These are phyloP conservation scores for Phyllopteryx taeniolatus DNA, from an alignment of 2,113 vertebrate species.

Conservation along the genomic window DNA sequence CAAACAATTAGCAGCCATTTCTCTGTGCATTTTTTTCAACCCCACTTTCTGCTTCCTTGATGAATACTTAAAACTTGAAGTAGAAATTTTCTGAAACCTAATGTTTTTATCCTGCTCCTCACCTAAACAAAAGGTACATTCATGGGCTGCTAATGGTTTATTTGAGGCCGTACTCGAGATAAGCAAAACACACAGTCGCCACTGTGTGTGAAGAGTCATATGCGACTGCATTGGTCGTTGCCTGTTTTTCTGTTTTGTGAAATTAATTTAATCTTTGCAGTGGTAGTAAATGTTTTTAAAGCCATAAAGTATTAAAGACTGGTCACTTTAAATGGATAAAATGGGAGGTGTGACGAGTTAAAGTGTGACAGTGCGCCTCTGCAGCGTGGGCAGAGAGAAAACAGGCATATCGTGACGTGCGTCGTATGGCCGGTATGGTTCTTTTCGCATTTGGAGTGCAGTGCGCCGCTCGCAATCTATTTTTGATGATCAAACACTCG, in stretches of 20 bases:
- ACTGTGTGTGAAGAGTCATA: constrained; percentile 17
- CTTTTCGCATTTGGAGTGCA: constrained; percentile 40
- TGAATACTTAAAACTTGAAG: constrained; percentile 16
- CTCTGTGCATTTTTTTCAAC: constrained; percentile 16
- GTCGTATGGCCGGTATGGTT: constrained; percentile 50
- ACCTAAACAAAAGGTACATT: not conserved
- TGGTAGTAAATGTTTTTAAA: constrained; percentile 10
- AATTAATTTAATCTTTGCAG: constrained; percentile 11
- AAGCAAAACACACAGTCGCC: constrained; percentile 56
- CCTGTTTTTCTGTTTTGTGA: not conserved
- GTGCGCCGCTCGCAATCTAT: constrained; percentile 52
- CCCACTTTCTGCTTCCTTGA: constrained; percentile 6
- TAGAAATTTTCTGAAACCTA: constrained; percentile 1
- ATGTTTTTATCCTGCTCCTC: constrained; percentile 3
- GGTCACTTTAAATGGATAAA: constrained; percentile 19
- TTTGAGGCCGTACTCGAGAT: constrained; percentile 33
- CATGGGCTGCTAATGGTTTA: constrained; percentile 65
- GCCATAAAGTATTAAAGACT: constrained; percentile 3
- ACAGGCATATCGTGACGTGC: constrained; percentile 27
- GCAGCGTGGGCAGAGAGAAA: constrained; percentile 8
- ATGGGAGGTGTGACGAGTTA: constrained; percentile 19
- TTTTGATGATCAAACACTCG: constrained; percentile 53
- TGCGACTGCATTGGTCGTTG: constrained; percentile 2
- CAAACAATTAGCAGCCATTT: constrained; percentile 88
- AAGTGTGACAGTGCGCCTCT: constrained; percentile 12